phyloP scores from a whole-genome alignment of 2,113 vertebrate genomes.

The Pan paniscus region DNA sequence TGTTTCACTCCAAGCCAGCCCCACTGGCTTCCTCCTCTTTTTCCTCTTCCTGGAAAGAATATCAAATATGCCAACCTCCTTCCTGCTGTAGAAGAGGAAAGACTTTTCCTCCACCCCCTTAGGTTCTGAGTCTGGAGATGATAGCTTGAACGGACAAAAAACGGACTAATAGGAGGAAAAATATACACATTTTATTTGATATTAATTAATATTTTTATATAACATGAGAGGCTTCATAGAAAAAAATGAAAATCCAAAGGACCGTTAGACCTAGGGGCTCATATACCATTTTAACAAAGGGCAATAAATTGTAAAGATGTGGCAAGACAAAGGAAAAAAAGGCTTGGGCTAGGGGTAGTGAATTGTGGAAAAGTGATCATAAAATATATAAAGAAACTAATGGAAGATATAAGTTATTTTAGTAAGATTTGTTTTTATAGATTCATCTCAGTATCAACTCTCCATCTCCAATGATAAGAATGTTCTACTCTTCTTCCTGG shows the following conservation, averaged over 20 bases:
- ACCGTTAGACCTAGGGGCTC: neutral
- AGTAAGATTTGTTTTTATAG: neutral
- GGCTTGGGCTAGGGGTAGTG: no score
- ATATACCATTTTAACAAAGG: neutral
- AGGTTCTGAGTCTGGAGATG: neutral
- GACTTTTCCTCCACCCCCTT: neutral
- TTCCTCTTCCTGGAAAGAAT: neutral
- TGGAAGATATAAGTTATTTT: neutral
- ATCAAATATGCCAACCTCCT: neutral
- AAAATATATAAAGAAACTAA: neutral
- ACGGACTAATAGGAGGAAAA: neutral
- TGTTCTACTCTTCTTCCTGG: neutral
- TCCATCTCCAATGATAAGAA: neutral
- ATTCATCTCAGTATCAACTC: neutral
- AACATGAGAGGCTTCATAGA: neutral
- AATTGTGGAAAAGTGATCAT: neutral
- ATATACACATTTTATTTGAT: neutral
- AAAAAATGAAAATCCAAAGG: neutral
- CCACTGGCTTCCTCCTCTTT: neutral
- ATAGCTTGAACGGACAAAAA: neutral
- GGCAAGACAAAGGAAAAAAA: neutral
- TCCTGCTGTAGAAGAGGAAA: neutral
- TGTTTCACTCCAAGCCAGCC: neutral
- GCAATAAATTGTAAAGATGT: neutral
- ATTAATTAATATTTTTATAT: neutral